phyloP scores from a whole-genome alignment of 2,113 vertebrate genomes.

The Ochotona curzoniae region DNA sequence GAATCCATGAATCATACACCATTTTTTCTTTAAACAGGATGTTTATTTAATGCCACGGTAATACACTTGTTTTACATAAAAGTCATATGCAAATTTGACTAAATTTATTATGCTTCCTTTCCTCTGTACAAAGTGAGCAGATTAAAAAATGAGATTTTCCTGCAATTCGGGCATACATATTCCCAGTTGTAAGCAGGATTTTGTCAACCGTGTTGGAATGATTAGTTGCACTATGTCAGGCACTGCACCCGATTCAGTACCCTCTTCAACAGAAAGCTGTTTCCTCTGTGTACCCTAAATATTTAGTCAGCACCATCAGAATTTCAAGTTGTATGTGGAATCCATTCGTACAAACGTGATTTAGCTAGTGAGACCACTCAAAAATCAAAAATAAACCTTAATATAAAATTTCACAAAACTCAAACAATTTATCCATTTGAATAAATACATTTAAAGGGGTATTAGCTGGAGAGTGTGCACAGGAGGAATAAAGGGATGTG shows the following conservation, averaged over 20 bases:
- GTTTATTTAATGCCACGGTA: constrained; percentile 49
- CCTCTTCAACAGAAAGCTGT: constrained; percentile 67
- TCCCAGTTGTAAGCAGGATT: neutral
- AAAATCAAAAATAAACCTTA: constrained; percentile 31
- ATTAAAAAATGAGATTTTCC: constrained; percentile 42
- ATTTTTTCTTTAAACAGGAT: constrained; percentile 41
- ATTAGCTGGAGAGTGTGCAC: constrained; percentile 38
- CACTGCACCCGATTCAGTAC: constrained; percentile 67
- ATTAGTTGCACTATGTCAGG: constrained; percentile 67
- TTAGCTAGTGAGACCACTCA: constrained; percentile 25
- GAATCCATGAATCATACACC: constrained; percentile 31
- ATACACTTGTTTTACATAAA: constrained; percentile 49
- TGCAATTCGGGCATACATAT: neutral
- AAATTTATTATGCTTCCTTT: constrained; percentile 56
- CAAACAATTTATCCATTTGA: constrained; percentile 39
- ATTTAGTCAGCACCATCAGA: constrained; percentile 31
- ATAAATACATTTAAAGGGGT: constrained; percentile 53
- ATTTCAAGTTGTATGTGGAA: constrained; percentile 68
- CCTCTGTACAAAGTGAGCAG: constrained; percentile 43
- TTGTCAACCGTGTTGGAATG: neutral
- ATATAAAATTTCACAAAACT: constrained; percentile 31
- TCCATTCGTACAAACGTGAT: constrained; percentile 59
- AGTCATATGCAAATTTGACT: constrained; percentile 46
- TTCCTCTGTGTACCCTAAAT: constrained; percentile 69
- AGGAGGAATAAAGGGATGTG: neutral